Percentiles rank a stretch among this genome's conserved stretches.
Evolutionary conservation across 64 coral and sea anemone species (phyloP).

Genomic region (Montipora cactus): DNA sequence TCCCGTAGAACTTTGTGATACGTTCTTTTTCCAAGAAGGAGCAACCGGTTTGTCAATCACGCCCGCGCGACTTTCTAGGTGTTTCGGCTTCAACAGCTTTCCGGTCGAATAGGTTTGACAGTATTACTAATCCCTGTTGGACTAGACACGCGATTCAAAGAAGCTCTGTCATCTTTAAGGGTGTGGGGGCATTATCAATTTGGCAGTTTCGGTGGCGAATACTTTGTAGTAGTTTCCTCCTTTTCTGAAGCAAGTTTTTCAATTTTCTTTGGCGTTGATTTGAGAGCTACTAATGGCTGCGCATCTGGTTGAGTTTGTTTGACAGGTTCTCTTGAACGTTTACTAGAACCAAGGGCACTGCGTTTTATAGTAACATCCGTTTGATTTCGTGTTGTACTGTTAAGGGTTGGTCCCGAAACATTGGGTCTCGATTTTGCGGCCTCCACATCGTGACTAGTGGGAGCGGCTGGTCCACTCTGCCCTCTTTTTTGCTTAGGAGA

Average conservation of each 20-base stretch:
- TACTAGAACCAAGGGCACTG: constrained; percentile 19
- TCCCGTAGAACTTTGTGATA: not conserved
- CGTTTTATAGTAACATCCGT: constrained; percentile 50
- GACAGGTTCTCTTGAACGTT: not conserved
- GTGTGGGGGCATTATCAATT: constrained; percentile 20
- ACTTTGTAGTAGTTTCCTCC: not conserved
- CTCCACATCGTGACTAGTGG: not conserved
- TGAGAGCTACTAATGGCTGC: constrained; percentile 17
- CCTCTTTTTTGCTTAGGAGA: constrained; percentile 33
- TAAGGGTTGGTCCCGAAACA: constrained; percentile 64
- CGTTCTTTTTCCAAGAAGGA: constrained; percentile 1
- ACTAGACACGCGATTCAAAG: constrained; percentile 67
- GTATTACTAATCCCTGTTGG: constrained; percentile 52
- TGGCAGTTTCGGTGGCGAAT: constrained; percentile 37
- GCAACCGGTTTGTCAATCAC: constrained; percentile 50
- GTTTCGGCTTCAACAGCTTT: not conserved
- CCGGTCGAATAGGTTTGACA: constrained; percentile 67
- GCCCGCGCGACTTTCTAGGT: constrained; percentile 79
- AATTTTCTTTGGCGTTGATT: constrained; percentile 29
- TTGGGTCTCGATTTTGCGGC: constrained; percentile 21
- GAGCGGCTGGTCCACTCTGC: not conserved
- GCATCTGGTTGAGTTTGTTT: not conserved
- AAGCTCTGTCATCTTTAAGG: constrained; percentile 19
- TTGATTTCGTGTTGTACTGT: constrained; percentile 4
- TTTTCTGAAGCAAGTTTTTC: not conserved